phyloP scores from a whole-genome alignment of 1,140 invertebrate species.

The Acromyrmex charruanus region DNA sequence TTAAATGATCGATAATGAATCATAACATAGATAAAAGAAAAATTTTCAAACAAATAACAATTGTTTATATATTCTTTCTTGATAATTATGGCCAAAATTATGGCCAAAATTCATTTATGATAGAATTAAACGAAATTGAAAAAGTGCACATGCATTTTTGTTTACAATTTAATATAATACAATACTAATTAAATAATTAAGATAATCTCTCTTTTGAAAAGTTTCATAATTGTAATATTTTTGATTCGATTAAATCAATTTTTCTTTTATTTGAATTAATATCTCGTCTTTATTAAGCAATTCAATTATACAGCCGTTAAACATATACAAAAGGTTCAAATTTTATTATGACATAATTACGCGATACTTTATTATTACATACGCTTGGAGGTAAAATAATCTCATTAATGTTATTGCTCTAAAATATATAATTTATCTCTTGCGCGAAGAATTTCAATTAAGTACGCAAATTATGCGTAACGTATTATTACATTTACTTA shows the following conservation, averaged over 20 bases:
- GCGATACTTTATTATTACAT: not conserved
- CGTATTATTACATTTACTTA: not conserved
- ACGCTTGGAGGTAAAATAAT: not conserved
- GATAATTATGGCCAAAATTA: not conserved
- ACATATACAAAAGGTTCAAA: not conserved
- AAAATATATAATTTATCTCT: not conserved
- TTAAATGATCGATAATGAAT: not conserved
- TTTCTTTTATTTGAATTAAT: not conserved
- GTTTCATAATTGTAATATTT: not conserved
- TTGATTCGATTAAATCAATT: not conserved
- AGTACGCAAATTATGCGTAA: not conserved
- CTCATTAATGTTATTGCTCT: not conserved
- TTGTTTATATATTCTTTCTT: not conserved
- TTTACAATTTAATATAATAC: conserved; percentile 7
- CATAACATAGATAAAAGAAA: not conserved
- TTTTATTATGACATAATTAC: not conserved
- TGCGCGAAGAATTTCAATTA: not conserved
- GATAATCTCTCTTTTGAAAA: not conserved
- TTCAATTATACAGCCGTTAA: not conserved
- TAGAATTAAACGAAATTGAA: not conserved
- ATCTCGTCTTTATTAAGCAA: not conserved
- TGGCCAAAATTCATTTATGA: not conserved
- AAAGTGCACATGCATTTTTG: not conserved
- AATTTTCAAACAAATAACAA: not conserved
- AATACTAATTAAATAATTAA: not conserved